These are phyloP conservation scores for Chloebia gouldiae DNA, from an alignment of 2,113 vertebrate species.

Conservation along the genomic window DNA sequence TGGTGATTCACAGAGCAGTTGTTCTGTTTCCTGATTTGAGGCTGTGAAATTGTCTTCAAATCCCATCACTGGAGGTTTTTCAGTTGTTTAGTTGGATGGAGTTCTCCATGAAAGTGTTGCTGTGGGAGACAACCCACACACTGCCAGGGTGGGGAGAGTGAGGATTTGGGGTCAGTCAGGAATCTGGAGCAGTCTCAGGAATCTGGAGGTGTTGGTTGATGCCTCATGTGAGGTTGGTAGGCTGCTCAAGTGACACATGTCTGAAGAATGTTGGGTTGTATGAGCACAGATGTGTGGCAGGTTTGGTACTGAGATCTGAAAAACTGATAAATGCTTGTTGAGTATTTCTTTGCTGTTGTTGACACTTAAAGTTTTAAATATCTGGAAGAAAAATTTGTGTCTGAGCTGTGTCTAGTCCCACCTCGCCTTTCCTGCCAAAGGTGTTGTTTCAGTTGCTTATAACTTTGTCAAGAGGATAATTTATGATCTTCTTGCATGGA, in stretches of 20 bases:
- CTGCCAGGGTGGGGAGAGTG: not conserved
- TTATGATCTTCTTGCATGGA: not conserved
- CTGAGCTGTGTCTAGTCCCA: not conserved
- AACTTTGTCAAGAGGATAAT: not conserved
- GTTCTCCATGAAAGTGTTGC: not conserved
- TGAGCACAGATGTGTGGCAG: not conserved
- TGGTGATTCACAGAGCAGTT: accelerated
- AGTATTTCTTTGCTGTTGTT: not conserved
- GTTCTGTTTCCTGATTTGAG: not conserved
- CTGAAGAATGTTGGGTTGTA: conserved; percentile 16
- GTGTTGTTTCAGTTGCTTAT: not conserved
- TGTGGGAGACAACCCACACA: not conserved
- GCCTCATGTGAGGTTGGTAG: not conserved
- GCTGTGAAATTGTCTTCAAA: not conserved
- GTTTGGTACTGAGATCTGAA: not conserved
- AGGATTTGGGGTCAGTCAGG: not conserved
- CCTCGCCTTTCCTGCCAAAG: not conserved
- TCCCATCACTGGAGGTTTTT: not conserved
- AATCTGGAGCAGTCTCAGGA: not conserved
- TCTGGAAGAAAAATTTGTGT: not conserved
- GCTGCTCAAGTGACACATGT: not conserved
- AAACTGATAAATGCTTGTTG: not conserved
- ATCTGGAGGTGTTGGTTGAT: not conserved
- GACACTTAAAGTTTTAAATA: not conserved
- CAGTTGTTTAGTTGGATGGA: not conserved